Base-by-base conservation (phyloP, 2,888 invertebrate species). In the Drosophila melanosoma region DNA sequence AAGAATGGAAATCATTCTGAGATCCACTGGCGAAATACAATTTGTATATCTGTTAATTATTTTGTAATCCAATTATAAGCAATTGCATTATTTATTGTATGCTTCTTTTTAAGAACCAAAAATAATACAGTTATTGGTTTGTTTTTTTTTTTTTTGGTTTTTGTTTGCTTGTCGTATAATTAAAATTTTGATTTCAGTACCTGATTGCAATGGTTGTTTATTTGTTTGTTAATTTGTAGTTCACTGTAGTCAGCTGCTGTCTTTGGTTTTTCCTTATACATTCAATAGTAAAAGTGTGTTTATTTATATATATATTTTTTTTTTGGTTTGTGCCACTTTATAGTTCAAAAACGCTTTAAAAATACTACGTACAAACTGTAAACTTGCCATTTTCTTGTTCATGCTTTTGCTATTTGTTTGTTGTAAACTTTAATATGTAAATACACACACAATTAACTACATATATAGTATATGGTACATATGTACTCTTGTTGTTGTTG, bases 341-440 rank as follows among this genome's bases (percentile, higher is more conserved):
- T 59, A 70, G 73, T 75, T 74, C 64, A 61, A 79, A 87, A 83
- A 82, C 72, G 76, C 67, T 82, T 83, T 70, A 58, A 85, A 83
- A 87, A 87, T 79, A 76, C 87, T 87, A 82, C 69, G 67, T 68
- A 71, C 69, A 71, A 64, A 69, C 52, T 65, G 70, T 38, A 64
- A 45, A 59, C 72, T 64, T 66, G 45, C 20, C 53, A 36, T 57
- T 45, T 36, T 36, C 32, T 61, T 60, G 52, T 49, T 57, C 20
- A 66, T 58, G 40, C 48, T 32, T 26, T 58, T 64, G 52, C 52
- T 64, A 12, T 66, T 54, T 29, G 58, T 38, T 59, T 62, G 53
- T 83, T 87, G 87, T 89, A 85, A 89, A 87, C 87, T 87, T 82
- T 82, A 89, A 87, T 87, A 87, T 87, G 87, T 89, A 89, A 89